Percentiles rank a stretch among this genome's conserved stretches.
phyloP scores from a whole-genome alignment of 2,888 invertebrate genomes.

The Diloba caeruleocephala region DNA sequence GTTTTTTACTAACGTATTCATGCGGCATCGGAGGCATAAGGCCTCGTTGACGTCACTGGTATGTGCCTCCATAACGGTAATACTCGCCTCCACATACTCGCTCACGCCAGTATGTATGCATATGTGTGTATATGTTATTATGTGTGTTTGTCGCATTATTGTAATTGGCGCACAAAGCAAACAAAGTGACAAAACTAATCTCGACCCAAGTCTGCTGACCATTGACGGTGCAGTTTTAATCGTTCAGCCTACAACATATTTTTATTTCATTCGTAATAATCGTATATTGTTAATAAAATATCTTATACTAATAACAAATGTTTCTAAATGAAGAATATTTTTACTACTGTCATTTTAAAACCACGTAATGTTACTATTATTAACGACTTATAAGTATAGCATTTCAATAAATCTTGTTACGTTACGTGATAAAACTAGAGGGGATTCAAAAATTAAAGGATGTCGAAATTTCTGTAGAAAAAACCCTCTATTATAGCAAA shows the following conservation, averaged over 20 bases:
- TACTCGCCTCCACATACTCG: slow-evolving; percentile 82
- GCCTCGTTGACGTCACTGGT: slow-evolving; percentile 87
- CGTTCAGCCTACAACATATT: slow-evolving; percentile 40
- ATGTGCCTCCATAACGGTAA: slow-evolving; percentile 89
- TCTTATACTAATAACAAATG: too few species aligned
- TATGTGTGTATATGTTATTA: slow-evolving; percentile 51
- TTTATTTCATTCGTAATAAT: neutral
- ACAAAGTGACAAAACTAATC: slow-evolving; percentile 79
- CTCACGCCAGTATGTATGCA: slow-evolving; percentile 53
- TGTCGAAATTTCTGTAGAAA: slow-evolving; percentile 36
- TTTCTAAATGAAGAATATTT: too few species aligned
- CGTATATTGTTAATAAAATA: neutral
- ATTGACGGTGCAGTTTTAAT: slow-evolving; percentile 50
- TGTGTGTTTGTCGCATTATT: slow-evolving; percentile 70
- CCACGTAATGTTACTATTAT: too few species aligned
- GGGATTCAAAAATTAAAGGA: slow-evolving; percentile 35
- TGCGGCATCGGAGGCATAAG: slow-evolving; percentile 81
- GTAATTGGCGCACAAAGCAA: slow-evolving; percentile 75
- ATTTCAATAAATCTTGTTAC: slow-evolving; percentile 2
- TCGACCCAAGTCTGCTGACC: slow-evolving; percentile 75
- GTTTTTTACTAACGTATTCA: slow-evolving; percentile 82
- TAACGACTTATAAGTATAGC: too few species aligned
- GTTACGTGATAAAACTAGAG: slow-evolving; percentile 14
- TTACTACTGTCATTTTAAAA: too few species aligned
- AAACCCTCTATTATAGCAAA: slow-evolving; percentile 59